A percentile compares a stretch with the other conserved stretches of the same genome.
Conservation (phyloP, 2,113 vertebrate genomes). For the Noturus placidus region DNA sequence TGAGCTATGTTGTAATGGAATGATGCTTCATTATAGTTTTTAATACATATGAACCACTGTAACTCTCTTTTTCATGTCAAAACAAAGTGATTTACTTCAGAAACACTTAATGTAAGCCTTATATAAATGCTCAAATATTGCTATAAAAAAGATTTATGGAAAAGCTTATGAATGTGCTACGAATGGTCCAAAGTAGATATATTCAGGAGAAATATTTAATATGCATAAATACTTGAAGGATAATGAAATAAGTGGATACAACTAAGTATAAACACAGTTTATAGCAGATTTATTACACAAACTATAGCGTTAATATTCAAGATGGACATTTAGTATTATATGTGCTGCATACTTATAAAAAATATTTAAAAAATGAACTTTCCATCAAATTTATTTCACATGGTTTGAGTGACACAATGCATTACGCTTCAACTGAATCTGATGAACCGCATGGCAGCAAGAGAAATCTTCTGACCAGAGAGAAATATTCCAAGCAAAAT, state of each 20-base stretch:
- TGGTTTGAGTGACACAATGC: conserved; percentile 34
- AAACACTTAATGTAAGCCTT: background rate
- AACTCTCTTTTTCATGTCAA: background rate
- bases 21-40: background rate
- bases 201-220: background rate
- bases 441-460: background rate
- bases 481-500: conserved; percentile 34
- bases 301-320: background rate
- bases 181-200: background rate
- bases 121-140: background rate
- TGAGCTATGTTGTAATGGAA: background rate
- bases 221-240: background rate
- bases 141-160: background rate
- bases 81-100: background rate
- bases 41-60: background rate
- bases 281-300: background rate
- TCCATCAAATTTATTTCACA: background rate
- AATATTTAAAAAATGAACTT: background rate
- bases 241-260: background rate
- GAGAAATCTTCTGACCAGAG: background rate
- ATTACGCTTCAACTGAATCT: conserved; percentile 14
- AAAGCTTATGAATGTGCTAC: background rate
- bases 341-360: background rate
- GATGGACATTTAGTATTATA: background rate
- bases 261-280: background rate